Evolutionary conservation across 2,113 vertebrate species (phyloP).

Genomic region (Salvator merianae): DNA sequence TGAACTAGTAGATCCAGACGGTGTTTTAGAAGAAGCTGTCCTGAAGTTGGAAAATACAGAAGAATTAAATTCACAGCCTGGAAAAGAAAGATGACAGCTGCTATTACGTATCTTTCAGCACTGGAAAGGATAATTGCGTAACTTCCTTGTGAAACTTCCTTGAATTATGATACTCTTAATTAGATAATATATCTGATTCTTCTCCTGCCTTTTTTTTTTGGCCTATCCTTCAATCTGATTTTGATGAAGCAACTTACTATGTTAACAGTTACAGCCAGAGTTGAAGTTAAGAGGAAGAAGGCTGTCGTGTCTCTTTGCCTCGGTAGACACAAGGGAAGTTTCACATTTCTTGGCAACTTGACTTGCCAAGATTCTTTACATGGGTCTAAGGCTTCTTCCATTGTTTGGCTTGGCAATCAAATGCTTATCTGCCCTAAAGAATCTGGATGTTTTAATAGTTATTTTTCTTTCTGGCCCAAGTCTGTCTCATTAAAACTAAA

Average conservation of each 20-base stretch:
- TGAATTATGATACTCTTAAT: not conserved
- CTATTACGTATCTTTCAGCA: not conserved
- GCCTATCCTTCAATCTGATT: not conserved
- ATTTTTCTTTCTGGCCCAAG: too few relatives aligned
- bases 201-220: not conserved
- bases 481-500: too few relatives aligned
- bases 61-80: not conserved
- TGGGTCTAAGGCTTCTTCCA: too few relatives aligned
- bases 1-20: conserved; percentile 76
- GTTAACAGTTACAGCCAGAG: not conserved
- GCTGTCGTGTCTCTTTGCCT: not conserved
- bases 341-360: not conserved
- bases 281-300: not conserved
- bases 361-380: not conserved
- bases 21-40: conserved; percentile 72
- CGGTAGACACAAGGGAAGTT: not conserved
- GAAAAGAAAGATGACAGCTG: not conserved
- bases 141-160: too few relatives aligned
- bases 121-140: too few relatives aligned
- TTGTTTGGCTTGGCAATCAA: too few relatives aligned
- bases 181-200: not conserved
- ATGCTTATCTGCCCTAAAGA: too few relatives aligned
- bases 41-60: conserved; percentile 47
- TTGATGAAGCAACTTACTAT: not conserved
- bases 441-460: too few relatives aligned